Evolutionary conservation across 1,140 invertebrate species (phyloP).

Genomic region (Microplitis demolitor): DNA sequence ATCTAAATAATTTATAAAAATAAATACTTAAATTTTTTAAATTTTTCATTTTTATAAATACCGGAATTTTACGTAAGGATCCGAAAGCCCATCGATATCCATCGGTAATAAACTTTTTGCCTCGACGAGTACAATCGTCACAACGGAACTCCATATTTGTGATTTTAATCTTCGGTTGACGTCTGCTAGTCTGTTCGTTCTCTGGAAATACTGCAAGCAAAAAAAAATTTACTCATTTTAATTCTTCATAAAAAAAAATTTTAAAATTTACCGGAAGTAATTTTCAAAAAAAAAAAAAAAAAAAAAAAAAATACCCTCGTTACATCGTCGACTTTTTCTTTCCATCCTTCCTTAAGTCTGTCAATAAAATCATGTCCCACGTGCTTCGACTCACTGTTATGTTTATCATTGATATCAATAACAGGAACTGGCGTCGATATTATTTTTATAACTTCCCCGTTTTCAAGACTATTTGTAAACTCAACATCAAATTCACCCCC

Average conservation of each 20-base stretch:
- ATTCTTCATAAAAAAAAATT: slow-evolving; percentile 8
- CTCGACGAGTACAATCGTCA: slow-evolving; percentile 95
- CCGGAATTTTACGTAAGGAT: slow-evolving; percentile 97
- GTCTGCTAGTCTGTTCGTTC: slow-evolving; percentile 75
- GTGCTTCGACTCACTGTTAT: slow-evolving; percentile 16
- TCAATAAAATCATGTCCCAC: slow-evolving; percentile 61
- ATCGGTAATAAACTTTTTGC: slow-evolving; percentile 88
- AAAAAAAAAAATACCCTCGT: slow-evolving; percentile 62
- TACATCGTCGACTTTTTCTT: slow-evolving; percentile 64
- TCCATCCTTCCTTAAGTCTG: slow-evolving; percentile 63
- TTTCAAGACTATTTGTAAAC: neutral
- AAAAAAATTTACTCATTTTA: neutral
- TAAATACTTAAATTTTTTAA: neutral
- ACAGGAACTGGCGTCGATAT: neutral
- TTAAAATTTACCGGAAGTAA: neutral
- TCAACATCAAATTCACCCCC: slow-evolving; percentile 3
- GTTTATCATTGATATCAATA: slow-evolving; percentile 18
- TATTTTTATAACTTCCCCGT: neutral
- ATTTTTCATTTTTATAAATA: slow-evolving; percentile 48
- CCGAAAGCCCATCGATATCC: slow-evolving; percentile 88
- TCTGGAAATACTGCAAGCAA: slow-evolving; percentile 71
- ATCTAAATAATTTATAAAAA: slow-evolving; percentile 62
- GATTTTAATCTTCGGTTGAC: slow-evolving; percentile 82
- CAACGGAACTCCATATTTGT: slow-evolving; percentile 94
- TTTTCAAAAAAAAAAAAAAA: neutral